Evolutionary conservation across 2,113 vertebrate genomes (phyloP).

Genomic region (Nanger granti): DNA sequence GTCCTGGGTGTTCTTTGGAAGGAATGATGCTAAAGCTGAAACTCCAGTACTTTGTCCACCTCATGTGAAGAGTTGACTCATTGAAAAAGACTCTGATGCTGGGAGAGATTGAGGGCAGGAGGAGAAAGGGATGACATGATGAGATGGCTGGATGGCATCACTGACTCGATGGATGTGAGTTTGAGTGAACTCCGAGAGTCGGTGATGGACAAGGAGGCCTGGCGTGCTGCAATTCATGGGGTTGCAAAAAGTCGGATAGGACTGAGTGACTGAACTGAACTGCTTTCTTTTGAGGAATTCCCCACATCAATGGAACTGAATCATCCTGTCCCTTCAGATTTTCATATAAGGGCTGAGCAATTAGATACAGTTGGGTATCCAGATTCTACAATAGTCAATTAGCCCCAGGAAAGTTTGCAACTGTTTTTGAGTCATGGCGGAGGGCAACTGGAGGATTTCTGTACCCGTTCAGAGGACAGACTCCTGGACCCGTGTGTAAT

Average conservation of each 20-base stretch:
- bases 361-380: neutral
- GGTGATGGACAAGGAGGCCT: no score
- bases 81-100: no score
- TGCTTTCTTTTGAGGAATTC: neutral
- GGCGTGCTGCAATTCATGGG: no score
- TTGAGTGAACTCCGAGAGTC: no score
- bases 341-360: neutral
- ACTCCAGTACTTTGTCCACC: no score
- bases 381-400: neutral
- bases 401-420: neutral
- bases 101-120: no score
- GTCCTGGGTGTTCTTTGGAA: no score
- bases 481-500: neutral
- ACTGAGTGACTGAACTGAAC: no score
- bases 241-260: accelerated
- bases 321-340: neutral
- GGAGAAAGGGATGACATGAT: accelerated
- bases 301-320: neutral
- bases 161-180: no score
- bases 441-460: neutral
- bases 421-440: neutral
- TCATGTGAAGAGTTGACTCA: no score
- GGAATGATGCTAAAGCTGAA: no score
- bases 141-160: no score
- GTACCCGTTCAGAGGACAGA: neutral